Base-by-base conservation (phyloP, 2,888 invertebrate species). In the Drosophila anceps region DNA sequence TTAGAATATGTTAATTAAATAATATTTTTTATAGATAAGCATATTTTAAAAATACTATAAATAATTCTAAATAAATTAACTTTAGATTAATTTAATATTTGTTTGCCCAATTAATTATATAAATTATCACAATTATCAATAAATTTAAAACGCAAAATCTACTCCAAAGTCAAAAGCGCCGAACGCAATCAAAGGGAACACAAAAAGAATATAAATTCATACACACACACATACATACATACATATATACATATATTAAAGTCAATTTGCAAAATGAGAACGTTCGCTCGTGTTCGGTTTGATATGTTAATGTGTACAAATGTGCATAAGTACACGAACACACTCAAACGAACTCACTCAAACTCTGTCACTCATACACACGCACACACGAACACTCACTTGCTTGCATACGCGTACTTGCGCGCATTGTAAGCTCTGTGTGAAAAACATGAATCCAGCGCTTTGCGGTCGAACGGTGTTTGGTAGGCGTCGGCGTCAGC, bases 241-340 rank as follows among this genome's bases (percentile, higher is more conserved):
- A 46, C 15, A 46, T 9, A 15, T 0, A 35, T 53, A 35, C 15
- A 24, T 53, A 53, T 83, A 86, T 87, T 82, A 82, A 91, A 91
- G 91, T 90, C 81, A 90, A 90, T 91, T 91, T 91, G 85, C 87
- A 75, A 90, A 91, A 89, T 91, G 88, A 90, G 88, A 87, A 84
- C 85, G 79, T 69, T 74, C 74, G 74, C 65, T 79, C 65, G 65
- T 74, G 65, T 78, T 82, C 64, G 79, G 73, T 82, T 91, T 91
- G 90, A 90, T 90, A 91, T 90, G 89, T 90, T 90, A 88, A 91
- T 91, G 90, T 90, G 81, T 79, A 79, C 70, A 76, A 82, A 75
- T 76, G 69, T 79, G 68, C 81, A 67, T 31, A 37, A 61, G 69
- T 37, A 35, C 65, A 62, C 60, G 44, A 18, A 50, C 48, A 66